phyloP scores from a whole-genome alignment of 2,888 invertebrate genomes.

The Amphipyra berbera region DNA sequence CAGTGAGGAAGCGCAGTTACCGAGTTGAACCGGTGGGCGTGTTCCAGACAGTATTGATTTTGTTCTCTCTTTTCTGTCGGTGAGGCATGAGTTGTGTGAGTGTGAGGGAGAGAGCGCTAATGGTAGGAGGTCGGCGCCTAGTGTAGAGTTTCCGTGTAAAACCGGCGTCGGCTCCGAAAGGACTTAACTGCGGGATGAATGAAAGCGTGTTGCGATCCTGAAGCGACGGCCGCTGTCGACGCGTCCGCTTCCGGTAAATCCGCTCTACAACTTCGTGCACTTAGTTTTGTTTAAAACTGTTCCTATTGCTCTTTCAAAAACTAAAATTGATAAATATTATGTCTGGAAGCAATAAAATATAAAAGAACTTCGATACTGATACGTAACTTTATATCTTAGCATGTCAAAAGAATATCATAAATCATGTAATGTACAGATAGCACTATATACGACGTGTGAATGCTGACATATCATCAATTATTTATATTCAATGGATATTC shows the following conservation, averaged over 20 bases:
- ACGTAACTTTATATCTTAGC: slow-evolving; percentile 44
- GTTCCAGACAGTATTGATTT: slow-evolving; percentile 89
- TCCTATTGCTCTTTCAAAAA: slow-evolving; percentile 63
- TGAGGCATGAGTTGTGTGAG: slow-evolving; percentile 64
- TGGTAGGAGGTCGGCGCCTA: slow-evolving; percentile 80
- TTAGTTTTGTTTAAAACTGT: slow-evolving; percentile 83
- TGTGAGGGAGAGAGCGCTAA: slow-evolving; percentile 74
- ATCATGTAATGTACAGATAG: slow-evolving; percentile 49
- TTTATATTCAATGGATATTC: slow-evolving; percentile 45
- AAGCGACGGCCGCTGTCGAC: slow-evolving; percentile 88
- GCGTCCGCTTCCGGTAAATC: slow-evolving; percentile 89
- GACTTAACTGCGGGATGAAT: slow-evolving; percentile 87
- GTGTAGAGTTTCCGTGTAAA: slow-evolving; percentile 87
- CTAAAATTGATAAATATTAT: slow-evolving; percentile 51
- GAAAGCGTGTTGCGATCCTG: slow-evolving; percentile 89
- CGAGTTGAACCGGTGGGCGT: slow-evolving; percentile 86
- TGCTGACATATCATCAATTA: slow-evolving; percentile 53
- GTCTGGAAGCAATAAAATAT: slow-evolving; percentile 41
- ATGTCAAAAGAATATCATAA: slow-evolving; percentile 58
- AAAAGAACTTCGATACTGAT: slow-evolving; percentile 30
- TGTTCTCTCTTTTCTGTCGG: slow-evolving; percentile 78
- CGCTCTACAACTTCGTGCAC: slow-evolving; percentile 86
- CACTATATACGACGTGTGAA: slow-evolving; percentile 39
- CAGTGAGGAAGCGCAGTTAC: slow-evolving; percentile 88
- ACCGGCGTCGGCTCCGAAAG: slow-evolving; percentile 70